Conservation (phyloP, 2,888 invertebrate species). For the Hipparchia sbordonii region DNA sequence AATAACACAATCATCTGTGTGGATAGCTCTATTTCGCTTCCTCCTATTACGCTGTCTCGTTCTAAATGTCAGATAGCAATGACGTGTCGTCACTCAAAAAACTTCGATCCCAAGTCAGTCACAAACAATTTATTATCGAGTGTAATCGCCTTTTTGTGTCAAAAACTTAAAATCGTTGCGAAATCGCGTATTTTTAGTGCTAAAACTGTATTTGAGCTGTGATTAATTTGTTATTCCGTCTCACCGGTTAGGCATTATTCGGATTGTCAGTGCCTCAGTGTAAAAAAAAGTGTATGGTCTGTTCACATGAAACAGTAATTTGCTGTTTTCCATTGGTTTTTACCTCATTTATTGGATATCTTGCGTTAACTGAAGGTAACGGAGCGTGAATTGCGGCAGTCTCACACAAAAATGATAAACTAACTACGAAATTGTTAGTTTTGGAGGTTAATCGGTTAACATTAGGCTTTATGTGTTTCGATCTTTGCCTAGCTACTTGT, state of each 20-base stretch:
- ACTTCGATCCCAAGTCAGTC: slow-evolving; percentile 74
- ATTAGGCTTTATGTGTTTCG: neutral
- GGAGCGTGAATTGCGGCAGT: slow-evolving; percentile 63
- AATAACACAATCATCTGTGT: neutral
- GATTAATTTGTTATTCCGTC: slow-evolving; percentile 22
- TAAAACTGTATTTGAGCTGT: slow-evolving; percentile 13
- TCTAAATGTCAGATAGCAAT: slow-evolving; percentile 59
- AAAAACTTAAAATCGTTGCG: slow-evolving; percentile 51
- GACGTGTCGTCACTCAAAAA: slow-evolving; percentile 63
- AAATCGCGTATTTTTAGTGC: slow-evolving; percentile 42
- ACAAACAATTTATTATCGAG: slow-evolving; percentile 60
- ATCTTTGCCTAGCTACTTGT: neutral
- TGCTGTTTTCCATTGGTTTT: slow-evolving; percentile 59
- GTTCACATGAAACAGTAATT: slow-evolving; percentile 31
- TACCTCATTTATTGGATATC: slow-evolving; percentile 61
- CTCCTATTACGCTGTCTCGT: slow-evolving; percentile 50
- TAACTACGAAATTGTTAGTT: slow-evolving; percentile 11
- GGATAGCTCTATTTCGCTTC: slow-evolving; percentile 45
- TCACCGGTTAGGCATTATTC: neutral
- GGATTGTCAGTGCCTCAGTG: slow-evolving; percentile 37
- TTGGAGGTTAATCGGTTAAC: slow-evolving; percentile 22
- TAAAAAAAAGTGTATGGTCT: slow-evolving; percentile 23
- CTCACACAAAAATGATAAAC: slow-evolving; percentile 40
- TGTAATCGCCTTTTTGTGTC: slow-evolving; percentile 60
- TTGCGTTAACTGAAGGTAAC: slow-evolving; percentile 63